Evolutionary conservation across 2,888 invertebrate genomes (phyloP).

Genomic region (Drosophila multiciliata): DNA sequence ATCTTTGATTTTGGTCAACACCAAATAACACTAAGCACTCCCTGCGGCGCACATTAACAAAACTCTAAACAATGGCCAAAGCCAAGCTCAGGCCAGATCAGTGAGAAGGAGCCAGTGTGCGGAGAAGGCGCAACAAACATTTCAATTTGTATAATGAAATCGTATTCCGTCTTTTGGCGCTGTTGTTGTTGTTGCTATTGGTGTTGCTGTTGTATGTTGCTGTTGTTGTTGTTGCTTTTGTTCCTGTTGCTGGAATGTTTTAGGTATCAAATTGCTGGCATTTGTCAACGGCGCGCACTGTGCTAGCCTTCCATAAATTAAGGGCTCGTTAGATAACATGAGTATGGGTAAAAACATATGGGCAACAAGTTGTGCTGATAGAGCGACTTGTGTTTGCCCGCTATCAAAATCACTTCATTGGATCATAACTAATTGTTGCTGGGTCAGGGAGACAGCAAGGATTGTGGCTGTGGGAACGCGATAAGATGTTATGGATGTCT

Average conservation of each 20-base stretch:
- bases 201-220: slow-evolving; percentile 8
- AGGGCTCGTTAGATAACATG: slow-evolving; percentile 70
- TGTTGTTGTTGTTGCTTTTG: slow-evolving; percentile 12
- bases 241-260: slow-evolving; percentile 33
- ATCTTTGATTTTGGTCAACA: slow-evolving; percentile 69
- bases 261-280: slow-evolving; percentile 76
- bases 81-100: slow-evolving; percentile 28
- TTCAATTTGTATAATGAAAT: slow-evolving; percentile 71
- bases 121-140: slow-evolving; percentile 57
- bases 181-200: neutral
- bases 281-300: slow-evolving; percentile 68
- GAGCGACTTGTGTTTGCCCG: slow-evolving; percentile 26
- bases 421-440: slow-evolving; percentile 72
- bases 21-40: slow-evolving; percentile 35
- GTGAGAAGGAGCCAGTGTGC: slow-evolving; percentile 18
- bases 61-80: slow-evolving; percentile 61
- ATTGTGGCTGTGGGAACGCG: slow-evolving; percentile 18
- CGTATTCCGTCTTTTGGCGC: slow-evolving; percentile 27
- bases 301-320: slow-evolving; percentile 71
- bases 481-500: slow-evolving; percentile 28
- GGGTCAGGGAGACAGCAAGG: slow-evolving; percentile 39
- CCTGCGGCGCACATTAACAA: slow-evolving; percentile 76
- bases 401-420: slow-evolving; percentile 55
- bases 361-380: slow-evolving; percentile 57
- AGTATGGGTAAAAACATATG: slow-evolving; percentile 16